Conservation (phyloP, 2,113 vertebrate species). For the Brachyistius frenatus region DNA sequence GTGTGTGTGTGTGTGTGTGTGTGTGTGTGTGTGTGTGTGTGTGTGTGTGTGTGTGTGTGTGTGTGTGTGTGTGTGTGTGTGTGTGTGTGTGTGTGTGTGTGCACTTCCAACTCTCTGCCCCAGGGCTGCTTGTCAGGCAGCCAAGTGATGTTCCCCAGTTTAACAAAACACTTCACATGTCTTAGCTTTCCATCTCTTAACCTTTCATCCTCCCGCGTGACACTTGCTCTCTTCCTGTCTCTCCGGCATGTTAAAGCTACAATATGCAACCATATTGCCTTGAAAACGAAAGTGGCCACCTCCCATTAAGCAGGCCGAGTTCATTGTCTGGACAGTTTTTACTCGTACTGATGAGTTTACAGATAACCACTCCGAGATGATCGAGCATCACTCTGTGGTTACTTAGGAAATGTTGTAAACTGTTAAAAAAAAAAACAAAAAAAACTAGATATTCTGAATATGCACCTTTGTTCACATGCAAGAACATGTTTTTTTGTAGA, state of each 20-base stretch:
- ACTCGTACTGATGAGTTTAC: constrained; percentile 19
- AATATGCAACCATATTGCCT: constrained; percentile 27
- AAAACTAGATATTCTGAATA: no score
- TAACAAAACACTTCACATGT: constrained; percentile 59
- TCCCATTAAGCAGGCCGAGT: constrained; percentile 16
- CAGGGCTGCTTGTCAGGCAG: constrained; percentile 56
- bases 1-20: constrained; percentile 2
- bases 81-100: background rate
- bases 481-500: no score
- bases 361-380: background rate
- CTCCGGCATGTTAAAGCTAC: constrained; percentile 26
- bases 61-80: background rate
- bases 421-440: no score
- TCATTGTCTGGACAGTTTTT: background rate
- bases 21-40: constrained; percentile 1
- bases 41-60: background rate
- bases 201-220: constrained; percentile 39
- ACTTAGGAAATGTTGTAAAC: background rate
- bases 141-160: constrained; percentile 57
- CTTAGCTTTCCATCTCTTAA: constrained; percentile 20
- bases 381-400: background rate
- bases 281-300: constrained; percentile 18
- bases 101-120: constrained; percentile 42
- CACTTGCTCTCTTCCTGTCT: constrained; percentile 40
- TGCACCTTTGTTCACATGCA: no score